A percentile compares a stretch with the other conserved stretches of the same genome.
Conservation (phyloP, 2,797 vertebrate species). For the Catamblyrhynchus diadema region DNA sequence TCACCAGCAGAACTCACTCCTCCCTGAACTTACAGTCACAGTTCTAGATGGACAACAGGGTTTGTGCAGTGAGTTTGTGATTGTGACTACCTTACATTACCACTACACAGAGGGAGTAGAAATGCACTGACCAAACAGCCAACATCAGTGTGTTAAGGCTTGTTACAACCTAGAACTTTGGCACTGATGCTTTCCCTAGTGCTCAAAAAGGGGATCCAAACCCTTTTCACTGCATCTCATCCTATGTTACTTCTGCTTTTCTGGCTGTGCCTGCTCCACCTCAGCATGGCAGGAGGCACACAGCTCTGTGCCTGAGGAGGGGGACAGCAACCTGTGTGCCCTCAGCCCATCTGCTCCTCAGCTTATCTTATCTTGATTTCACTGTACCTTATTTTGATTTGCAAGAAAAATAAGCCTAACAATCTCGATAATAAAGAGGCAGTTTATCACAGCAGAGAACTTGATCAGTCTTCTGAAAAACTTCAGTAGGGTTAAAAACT, state of each 20-base stretch:
- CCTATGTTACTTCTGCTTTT: background rate
- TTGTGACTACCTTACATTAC: background rate
- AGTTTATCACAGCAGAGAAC: background rate
- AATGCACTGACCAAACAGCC: background rate
- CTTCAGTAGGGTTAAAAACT: background rate
- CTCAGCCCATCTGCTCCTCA: background rate
- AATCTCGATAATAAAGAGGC: background rate
- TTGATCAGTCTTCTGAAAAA: background rate
- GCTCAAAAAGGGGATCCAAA: background rate
- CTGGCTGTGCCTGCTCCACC: background rate
- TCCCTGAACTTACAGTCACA: background rate
- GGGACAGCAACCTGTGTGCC: background rate
- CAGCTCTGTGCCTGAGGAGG: background rate
- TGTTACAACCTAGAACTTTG: background rate
- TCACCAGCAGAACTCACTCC: background rate
- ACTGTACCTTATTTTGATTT: background rate
- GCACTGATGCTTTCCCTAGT: background rate
- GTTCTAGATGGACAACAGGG: background rate
- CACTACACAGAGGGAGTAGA: background rate
- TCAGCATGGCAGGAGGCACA: accelerated
- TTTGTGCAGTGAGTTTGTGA: accelerated
- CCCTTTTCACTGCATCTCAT: background rate
- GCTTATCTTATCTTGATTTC: background rate
- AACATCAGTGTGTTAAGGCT: background rate
- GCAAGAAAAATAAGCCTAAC: background rate